Evolutionary conservation across 1,140 invertebrate species (phyloP).

Genomic region (Eueides isabella): DNA sequence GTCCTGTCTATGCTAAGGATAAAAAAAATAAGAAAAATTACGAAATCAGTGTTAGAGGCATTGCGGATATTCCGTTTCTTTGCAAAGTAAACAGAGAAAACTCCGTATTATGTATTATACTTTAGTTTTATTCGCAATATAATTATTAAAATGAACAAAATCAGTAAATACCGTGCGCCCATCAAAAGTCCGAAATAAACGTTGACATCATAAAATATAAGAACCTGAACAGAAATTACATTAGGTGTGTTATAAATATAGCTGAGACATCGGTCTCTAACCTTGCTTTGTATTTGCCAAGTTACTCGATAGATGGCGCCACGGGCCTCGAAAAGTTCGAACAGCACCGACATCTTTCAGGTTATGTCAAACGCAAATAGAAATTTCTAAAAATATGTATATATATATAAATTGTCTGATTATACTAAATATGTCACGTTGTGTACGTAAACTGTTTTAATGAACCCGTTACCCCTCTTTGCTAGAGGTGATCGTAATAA

Average conservation of each 20-base stretch:
- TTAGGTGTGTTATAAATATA: conserved; percentile 59
- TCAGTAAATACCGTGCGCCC: conserved; percentile 21
- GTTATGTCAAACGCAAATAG: conserved; percentile 29
- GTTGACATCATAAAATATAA: conserved; percentile 50
- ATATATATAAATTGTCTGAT: conserved; percentile 10
- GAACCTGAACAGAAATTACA: conserved; percentile 52
- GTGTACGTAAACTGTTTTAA: conserved; percentile 4
- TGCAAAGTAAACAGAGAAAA: background rate
- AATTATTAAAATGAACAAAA: conserved; percentile 9
- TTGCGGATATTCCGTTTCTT: background rate
- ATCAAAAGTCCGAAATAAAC: conserved; percentile 45
- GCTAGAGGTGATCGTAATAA: background rate
- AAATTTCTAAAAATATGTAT: conserved; percentile 21
- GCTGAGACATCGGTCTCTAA: conserved; percentile 51
- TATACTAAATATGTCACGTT: conserved; percentile 9
- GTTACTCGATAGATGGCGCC: conserved; percentile 69
- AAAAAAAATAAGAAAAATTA: too few relatives aligned
- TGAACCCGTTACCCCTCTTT: background rate
- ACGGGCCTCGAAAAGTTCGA: conserved; percentile 44
- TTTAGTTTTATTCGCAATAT: too few relatives aligned
- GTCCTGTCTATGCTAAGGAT: too few relatives aligned
- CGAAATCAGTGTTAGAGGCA: too few relatives aligned
- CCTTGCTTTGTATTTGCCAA: conserved; percentile 59
- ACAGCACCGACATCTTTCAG: conserved; percentile 48
- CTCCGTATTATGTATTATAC: background rate